phyloP scores from a whole-genome alignment of 2,113 vertebrate genomes.

The Muntiacus muntjak region DNA sequence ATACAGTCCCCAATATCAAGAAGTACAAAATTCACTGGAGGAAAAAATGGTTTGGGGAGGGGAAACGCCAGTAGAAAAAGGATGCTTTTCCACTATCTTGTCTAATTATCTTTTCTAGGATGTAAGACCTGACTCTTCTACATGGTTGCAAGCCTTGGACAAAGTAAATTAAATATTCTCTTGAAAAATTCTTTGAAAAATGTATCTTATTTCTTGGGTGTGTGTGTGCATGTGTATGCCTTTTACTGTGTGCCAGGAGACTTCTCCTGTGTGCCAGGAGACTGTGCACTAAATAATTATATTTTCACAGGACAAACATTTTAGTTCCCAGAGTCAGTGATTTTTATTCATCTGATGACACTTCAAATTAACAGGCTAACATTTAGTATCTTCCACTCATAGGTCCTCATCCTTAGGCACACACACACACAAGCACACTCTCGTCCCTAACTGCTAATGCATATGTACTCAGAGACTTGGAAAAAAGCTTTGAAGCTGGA shows the following conservation, averaged over 20 bases:
- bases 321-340: background rate
- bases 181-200: background rate
- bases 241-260: background rate
- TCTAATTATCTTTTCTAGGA: background rate
- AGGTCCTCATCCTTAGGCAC: background rate
- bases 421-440: background rate
- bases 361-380: background rate
- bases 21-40: background rate
- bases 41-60: background rate
- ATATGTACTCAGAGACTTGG: background rate
- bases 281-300: background rate
- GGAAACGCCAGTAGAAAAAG: background rate
- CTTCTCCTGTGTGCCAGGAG: background rate
- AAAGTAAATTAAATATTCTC: background rate
- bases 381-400: background rate
- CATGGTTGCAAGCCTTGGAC: background rate
- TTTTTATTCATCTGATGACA: background rate
- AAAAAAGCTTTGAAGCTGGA: background rate
- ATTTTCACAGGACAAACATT: conserved; percentile 1
- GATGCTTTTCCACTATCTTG: background rate
- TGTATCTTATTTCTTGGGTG: background rate
- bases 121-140: background rate
- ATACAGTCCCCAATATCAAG: background rate
- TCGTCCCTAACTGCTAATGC: background rate
- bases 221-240: background rate